phyloP scores from a whole-genome alignment of 1,140 invertebrate species.

The Megalonaias nervosa region DNA sequence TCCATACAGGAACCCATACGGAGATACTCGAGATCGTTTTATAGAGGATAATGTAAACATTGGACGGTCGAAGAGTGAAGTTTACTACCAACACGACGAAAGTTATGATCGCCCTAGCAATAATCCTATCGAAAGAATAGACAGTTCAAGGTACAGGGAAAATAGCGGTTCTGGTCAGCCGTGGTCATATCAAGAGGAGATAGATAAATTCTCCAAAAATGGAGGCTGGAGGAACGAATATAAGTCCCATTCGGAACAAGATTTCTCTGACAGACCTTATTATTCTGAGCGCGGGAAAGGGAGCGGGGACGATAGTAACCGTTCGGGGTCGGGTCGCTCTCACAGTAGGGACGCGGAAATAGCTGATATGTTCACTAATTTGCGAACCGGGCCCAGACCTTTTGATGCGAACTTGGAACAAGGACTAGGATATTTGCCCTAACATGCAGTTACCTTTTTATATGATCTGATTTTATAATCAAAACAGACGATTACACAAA shows the following conservation, averaged over 20 bases:
- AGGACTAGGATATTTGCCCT: conserved; percentile 29
- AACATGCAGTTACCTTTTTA: neutral
- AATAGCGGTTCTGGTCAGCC: neutral
- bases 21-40: neutral
- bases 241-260: too few species aligned
- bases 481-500: too few species aligned
- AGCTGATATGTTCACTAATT: conserved; percentile 29
- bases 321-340: neutral
- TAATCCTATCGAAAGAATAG: neutral
- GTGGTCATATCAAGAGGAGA: conserved; percentile 30
- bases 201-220: conserved; percentile 24
- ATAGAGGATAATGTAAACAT: neutral
- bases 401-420: conserved; percentile 28
- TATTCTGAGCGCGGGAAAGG: too few species aligned
- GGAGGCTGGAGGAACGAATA: neutral
- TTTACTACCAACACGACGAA: conserved; percentile 3
- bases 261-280: too few species aligned
- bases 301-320: neutral
- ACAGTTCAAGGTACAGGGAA: neutral
- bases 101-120: neutral
- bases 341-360: conserved; percentile 22
- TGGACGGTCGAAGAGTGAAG: conserved; percentile 20
- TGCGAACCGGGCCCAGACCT: conserved; percentile 1
- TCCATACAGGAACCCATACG: neutral
- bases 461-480: too few species aligned